A percentile compares a stretch with the other conserved stretches of the same genome.
Conservation (phyloP, 2,113 vertebrate species). For the Dermatemys mawii region DNA sequence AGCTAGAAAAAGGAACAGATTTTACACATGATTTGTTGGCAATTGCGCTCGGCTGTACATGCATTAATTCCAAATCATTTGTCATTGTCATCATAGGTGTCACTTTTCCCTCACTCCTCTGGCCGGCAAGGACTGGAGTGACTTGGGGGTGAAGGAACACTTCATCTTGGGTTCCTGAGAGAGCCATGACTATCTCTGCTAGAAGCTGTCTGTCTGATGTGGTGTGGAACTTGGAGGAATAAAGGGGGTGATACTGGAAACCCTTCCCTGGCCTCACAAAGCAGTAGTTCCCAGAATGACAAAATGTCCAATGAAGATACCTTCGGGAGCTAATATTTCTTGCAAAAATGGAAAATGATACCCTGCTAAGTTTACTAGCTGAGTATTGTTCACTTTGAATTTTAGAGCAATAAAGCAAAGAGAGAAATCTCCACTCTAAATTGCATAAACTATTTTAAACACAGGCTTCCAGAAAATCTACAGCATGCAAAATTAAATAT, state of each 20-base stretch:
- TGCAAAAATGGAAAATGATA: background rate
- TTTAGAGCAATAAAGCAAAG: fast-evolving
- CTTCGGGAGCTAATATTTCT: background rate
- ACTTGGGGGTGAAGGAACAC: background rate
- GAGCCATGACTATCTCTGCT: background rate
- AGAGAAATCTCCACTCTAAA: background rate
- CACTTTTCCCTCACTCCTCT: background rate
- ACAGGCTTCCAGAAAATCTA: background rate
- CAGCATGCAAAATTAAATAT: slow-evolving; percentile 1
- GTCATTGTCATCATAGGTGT: background rate
- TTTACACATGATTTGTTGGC: background rate
- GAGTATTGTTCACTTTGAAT: background rate
- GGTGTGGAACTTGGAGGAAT: background rate
- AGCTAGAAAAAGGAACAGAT: too few relatives aligned
- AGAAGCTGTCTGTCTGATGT: background rate
- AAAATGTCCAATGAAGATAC: background rate
- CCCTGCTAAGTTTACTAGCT: background rate
- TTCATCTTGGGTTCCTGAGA: background rate
- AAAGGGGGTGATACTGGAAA: background rate
- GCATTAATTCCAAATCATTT: background rate
- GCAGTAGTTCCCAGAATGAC: slow-evolving; percentile 1
- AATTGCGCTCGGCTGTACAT: background rate
- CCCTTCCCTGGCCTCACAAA: background rate
- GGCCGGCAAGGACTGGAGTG: background rate
- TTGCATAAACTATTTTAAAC: background rate